Percentiles rank a stretch among this genome's conserved stretches.
phyloP scores from a whole-genome alignment of 2,113 vertebrate genomes.

The Patagioenas fasciata region DNA sequence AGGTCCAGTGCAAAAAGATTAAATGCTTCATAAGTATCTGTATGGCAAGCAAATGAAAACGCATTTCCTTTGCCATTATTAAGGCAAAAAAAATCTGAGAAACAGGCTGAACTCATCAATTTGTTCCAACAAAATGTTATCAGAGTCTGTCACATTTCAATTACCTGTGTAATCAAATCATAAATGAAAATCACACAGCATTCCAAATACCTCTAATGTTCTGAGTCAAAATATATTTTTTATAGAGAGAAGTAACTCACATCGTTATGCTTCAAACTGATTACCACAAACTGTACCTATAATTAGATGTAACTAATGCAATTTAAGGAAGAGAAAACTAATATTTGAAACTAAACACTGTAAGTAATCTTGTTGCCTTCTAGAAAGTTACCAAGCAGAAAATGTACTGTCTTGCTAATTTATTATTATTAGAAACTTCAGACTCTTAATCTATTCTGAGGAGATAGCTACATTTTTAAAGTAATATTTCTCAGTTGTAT shows the following conservation, averaged over 20 bases:
- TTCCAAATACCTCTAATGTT: constrained; percentile 11
- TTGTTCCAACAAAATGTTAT: constrained; percentile 51
- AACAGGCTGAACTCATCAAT: constrained; percentile 2
- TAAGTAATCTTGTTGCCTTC: constrained; percentile 35
- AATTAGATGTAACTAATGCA: constrained; percentile 59
- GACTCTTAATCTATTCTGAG: constrained; percentile 10
- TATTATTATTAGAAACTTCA: constrained; percentile 37
- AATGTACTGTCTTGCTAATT: neutral
- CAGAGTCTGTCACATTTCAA: constrained; percentile 44
- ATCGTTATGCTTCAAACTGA: constrained; percentile 32
- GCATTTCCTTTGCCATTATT: neutral
- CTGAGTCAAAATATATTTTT: constrained; percentile 54
- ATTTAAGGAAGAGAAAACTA: constrained; percentile 35
- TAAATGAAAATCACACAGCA: constrained; percentile 47
- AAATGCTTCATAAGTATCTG: neutral
- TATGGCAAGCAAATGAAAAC: neutral
- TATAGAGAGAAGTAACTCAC: neutral
- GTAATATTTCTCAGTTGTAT: neutral
- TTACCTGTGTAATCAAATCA: constrained; percentile 55
- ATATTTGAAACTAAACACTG: constrained; percentile 53
- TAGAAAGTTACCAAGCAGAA: constrained; percentile 44
- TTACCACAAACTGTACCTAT: constrained; percentile 50
- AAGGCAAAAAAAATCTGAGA: neutral
- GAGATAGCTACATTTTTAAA: neutral
- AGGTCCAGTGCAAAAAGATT: neutral